phyloP scores from a whole-genome alignment of 2,113 vertebrate genomes.

The Micronycteris hirsuta region DNA sequence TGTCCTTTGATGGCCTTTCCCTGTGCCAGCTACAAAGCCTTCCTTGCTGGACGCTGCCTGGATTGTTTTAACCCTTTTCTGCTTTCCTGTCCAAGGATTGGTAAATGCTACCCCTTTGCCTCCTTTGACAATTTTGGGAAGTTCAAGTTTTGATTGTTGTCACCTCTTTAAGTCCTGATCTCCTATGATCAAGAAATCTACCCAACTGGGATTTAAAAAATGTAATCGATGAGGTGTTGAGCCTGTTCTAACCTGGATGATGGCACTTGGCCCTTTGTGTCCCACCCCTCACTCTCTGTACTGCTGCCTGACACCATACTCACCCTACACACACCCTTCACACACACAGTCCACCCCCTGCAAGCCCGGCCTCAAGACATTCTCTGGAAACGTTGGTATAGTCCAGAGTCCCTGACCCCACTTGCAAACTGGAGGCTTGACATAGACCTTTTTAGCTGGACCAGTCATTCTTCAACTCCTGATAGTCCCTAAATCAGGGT shows the following conservation, averaged over 20 bases:
- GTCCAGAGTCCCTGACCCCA: neutral
- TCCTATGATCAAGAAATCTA: neutral
- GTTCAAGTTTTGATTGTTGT: neutral
- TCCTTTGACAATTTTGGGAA: neutral
- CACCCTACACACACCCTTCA: no score
- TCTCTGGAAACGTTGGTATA: neutral
- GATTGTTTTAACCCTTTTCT: slow-evolving; percentile 82
- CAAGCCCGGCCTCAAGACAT: neutral
- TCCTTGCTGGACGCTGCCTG: slow-evolving; percentile 86
- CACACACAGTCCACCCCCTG: neutral
- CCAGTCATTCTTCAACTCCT: neutral
- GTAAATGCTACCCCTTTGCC: slow-evolving; percentile 74
- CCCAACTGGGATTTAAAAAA: neutral
- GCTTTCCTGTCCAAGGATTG: slow-evolving; percentile 89
- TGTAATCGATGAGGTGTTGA: neutral
- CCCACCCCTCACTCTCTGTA: neutral
- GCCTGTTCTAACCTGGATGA: neutral
- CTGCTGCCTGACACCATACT: neutral
- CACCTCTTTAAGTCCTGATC: neutral
- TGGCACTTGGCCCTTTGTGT: neutral
- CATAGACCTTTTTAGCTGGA: neutral
- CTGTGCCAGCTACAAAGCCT: slow-evolving; percentile 87
- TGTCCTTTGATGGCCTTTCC: slow-evolving; percentile 88
- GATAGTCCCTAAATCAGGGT: neutral
- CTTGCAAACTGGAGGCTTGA: neutral